Conservation (phyloP, 2,113 vertebrate genomes). For the Chroicocephalus ridibundus region DNA sequence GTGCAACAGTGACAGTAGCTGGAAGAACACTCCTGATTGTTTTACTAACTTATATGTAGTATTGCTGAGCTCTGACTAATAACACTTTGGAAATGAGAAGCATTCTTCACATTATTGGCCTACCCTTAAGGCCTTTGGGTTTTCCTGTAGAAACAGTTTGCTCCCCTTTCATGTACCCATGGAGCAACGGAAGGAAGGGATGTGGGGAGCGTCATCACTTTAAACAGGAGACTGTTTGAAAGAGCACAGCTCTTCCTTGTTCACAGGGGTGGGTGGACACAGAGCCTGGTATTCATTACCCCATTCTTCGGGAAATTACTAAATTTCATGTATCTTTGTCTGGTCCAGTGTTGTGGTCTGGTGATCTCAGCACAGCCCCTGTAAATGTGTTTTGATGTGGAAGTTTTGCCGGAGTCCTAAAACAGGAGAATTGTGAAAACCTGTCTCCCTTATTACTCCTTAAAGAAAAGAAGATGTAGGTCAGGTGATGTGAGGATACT, state of each 20-base stretch:
- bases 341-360: background rate
- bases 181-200: background rate
- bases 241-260: slow-evolving; percentile 27
- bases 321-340: background rate
- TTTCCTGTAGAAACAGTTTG: background rate
- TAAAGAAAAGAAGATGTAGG: background rate
- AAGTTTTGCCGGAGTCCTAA: background rate
- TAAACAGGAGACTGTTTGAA: background rate
- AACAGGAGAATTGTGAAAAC: background rate
- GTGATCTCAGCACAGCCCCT: slow-evolving; percentile 9
- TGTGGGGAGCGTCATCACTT: slow-evolving; percentile 1
- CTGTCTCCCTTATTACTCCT: background rate
- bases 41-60: background rate
- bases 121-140: background rate
- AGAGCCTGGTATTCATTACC: background rate
- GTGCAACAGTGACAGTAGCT: background rate
- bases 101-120: background rate
- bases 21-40: background rate
- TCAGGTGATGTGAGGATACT: background rate
- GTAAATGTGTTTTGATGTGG: background rate
- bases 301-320: slow-evolving; percentile 31
- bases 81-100: background rate
- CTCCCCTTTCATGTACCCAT: background rate
- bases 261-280: slow-evolving; percentile 5
- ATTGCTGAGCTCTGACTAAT: background rate